phyloP scores from a whole-genome alignment of 2,888 invertebrate genomes.

The Cataglyphis cursor region DNA sequence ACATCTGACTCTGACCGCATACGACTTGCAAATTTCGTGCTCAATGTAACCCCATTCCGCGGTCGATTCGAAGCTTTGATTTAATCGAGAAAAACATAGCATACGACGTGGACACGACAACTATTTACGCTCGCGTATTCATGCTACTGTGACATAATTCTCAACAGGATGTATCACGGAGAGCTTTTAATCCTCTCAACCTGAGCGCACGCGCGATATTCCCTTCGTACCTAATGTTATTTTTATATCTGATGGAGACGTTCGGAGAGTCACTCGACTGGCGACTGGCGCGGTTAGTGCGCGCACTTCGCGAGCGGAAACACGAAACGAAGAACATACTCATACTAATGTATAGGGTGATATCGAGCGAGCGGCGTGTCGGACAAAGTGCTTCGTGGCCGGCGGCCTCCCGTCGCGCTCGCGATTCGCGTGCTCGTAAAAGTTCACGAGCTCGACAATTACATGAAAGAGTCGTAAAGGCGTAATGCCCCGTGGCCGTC shows the following conservation, averaged over 20 bases:
- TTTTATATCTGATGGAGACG: not conserved
- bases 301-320: conserved; percentile 13
- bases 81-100: conserved; percentile 75
- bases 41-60: conserved; percentile 63
- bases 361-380: conserved; percentile 29
- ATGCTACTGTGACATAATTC: conserved; percentile 15
- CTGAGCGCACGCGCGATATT: not conserved
- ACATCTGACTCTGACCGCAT: conserved; percentile 29
- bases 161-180: not conserved
- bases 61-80: conserved; percentile 57
- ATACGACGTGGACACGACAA: not conserved
- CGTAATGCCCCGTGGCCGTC: conserved; percentile 80
- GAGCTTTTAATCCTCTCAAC: not conserved
- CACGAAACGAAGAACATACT: conserved; percentile 11
- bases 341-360: conserved; percentile 11
- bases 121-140: conserved; percentile 35
- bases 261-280: not conserved
- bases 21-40: conserved; percentile 76
- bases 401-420: conserved; percentile 58
- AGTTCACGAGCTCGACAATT: conserved; percentile 86
- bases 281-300: not conserved
- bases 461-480: conserved; percentile 86
- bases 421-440: conserved; percentile 82
- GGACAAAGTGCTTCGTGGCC: conserved; percentile 71
- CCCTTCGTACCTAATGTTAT: not conserved